These are phyloP conservation scores for Scalopus aquaticus DNA, from an alignment of 2,113 vertebrate species.

Conservation along the genomic window DNA sequence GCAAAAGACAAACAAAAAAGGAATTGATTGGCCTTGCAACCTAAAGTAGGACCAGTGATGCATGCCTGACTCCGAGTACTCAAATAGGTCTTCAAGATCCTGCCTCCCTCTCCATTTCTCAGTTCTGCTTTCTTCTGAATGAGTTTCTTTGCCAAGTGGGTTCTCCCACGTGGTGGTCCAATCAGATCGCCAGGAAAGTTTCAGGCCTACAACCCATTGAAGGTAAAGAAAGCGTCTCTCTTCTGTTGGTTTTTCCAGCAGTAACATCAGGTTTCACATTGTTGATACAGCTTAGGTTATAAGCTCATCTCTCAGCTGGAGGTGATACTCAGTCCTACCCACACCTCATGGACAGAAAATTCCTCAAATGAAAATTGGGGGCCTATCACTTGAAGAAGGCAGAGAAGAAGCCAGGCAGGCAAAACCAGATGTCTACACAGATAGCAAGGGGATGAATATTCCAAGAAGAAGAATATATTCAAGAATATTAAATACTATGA, in stretches of 20 bases:
- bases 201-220: neutral
- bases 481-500: neutral
- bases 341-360: neutral
- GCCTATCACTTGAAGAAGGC: neutral
- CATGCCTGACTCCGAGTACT: neutral
- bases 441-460: neutral
- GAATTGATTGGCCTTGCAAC: neutral
- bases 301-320: neutral
- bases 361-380: conserved; percentile 15
- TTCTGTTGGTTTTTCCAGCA: neutral
- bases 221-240: neutral
- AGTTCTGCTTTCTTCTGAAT: neutral
- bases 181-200: neutral
- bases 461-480: neutral
- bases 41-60: neutral
- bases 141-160: neutral
- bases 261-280: neutral
- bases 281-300: neutral
- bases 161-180: neutral
- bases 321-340: neutral
- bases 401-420: neutral
- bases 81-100: neutral
- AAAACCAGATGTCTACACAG: neutral
- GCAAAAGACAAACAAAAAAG: neutral
- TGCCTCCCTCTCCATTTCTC: neutral